Percentiles rank a stretch among this genome's conserved stretches.
Conservation (phyloP, 2,113 vertebrate genomes). For the Ramphastos sulfuratus region DNA sequence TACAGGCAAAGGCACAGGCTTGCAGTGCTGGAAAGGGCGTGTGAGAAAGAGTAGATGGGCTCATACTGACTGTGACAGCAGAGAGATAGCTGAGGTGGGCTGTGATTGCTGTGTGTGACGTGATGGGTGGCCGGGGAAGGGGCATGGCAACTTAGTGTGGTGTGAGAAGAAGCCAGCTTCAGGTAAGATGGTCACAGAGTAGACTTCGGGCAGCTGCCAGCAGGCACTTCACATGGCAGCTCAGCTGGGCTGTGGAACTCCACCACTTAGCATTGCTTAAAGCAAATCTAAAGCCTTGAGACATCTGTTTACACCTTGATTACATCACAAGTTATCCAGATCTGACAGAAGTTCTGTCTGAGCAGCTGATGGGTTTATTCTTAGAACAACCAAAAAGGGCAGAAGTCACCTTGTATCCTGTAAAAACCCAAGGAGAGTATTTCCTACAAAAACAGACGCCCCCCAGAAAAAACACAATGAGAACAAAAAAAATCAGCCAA, state of each 20-base stretch:
- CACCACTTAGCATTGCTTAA: accelerated
- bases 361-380: not conserved
- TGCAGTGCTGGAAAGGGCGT: not conserved
- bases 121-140: not conserved
- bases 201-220: not conserved
- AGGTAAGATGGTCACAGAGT: not conserved
- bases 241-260: not conserved
- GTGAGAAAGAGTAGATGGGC: not conserved
- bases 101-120: not conserved
- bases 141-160: not conserved
- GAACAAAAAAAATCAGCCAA: too few species aligned
- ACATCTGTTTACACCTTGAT: not conserved
- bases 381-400: not conserved
- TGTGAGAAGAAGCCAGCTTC: not conserved
- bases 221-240: not conserved
- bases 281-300: not conserved
- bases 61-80: not conserved
- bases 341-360: not conserved
- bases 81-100: not conserved
- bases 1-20: not conserved
- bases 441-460: not conserved
- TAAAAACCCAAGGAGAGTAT: constrained; percentile 20
- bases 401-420: not conserved
- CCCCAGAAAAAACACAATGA: too few species aligned
- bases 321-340: not conserved